Conservation (phyloP, 2,888 invertebrate species). For the Cyrtodaria siliqua region DNA sequence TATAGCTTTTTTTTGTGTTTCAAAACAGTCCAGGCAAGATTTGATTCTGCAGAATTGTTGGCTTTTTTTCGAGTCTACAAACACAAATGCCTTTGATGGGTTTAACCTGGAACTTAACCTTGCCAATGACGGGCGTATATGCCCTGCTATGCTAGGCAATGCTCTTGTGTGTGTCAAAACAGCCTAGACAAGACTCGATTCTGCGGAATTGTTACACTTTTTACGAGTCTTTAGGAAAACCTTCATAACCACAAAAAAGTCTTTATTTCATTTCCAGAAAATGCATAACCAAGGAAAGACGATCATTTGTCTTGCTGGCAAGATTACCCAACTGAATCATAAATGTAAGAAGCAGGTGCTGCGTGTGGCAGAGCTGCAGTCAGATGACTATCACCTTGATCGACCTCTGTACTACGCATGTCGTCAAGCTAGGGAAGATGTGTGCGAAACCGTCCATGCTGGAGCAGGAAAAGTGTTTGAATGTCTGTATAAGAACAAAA, state of each 20-base stretch:
- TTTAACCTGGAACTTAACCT: too few species aligned
- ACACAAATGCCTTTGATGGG: too few species aligned
- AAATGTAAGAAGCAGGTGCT: slow-evolving; percentile 93
- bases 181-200: too few species aligned
- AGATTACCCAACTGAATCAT: slow-evolving; percentile 87
- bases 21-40: too few species aligned
- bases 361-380: slow-evolving; percentile 95
- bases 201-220: too few species aligned
- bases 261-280: slow-evolving; percentile 67
- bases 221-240: too few species aligned
- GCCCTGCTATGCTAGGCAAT: too few species aligned
- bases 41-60: too few species aligned
- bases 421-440: slow-evolving; percentile 91
- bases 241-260: neutral
- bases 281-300: slow-evolving; percentile 92
- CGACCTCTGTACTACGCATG: slow-evolving; percentile 96
- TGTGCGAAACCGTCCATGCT: slow-evolving; percentile 91
- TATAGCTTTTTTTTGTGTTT: too few species aligned
- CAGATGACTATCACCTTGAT: slow-evolving; percentile 95
- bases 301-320: slow-evolving; percentile 93
- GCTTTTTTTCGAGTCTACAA: too few species aligned
- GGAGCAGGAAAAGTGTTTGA: slow-evolving; percentile 95
- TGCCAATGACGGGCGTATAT: too few species aligned
- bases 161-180: too few species aligned
- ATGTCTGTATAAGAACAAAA: slow-evolving; percentile 94